A percentile compares a stretch with the other conserved stretches of the same genome.
These are phyloP conservation scores for Polypterus senegalus DNA, from an alignment of 2,113 vertebrate genomes.

Conservation along the genomic window DNA sequence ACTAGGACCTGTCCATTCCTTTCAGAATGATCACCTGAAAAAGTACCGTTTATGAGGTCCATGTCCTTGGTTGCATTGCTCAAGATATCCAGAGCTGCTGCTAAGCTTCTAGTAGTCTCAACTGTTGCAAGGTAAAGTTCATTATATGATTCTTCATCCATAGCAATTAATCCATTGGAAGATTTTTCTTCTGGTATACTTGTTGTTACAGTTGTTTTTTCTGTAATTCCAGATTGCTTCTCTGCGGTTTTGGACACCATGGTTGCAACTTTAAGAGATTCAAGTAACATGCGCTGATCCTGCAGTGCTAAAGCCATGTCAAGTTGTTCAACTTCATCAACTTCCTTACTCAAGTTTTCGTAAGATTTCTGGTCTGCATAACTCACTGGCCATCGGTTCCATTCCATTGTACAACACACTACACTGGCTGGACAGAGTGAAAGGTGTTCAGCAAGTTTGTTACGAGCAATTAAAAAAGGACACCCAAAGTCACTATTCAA, in stretches of 20 bases:
- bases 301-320: slow-evolving; percentile 93
- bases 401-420: slow-evolving; percentile 96
- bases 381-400: slow-evolving; percentile 94
- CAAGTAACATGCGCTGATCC: slow-evolving; percentile 84
- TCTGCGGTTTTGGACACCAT: slow-evolving; percentile 67
- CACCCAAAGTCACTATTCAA: slow-evolving; percentile 85
- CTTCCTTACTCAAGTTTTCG: slow-evolving; percentile 77
- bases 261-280: slow-evolving; percentile 84
- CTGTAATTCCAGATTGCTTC: slow-evolving; percentile 40
- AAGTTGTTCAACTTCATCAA: slow-evolving; percentile 83
- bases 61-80: slow-evolving; percentile 71
- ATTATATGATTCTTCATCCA: slow-evolving; percentile 72
- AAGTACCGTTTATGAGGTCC: slow-evolving; percentile 57
- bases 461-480: slow-evolving; percentile 67
- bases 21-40: slow-evolving; percentile 43
- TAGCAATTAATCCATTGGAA: slow-evolving; percentile 62
- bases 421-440: slow-evolving; percentile 87
- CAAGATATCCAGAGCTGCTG: slow-evolving; percentile 78
- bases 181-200: slow-evolving; percentile 52
- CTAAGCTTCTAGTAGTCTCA: slow-evolving; percentile 85
- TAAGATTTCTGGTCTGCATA: slow-evolving; percentile 85
- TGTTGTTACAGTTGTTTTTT: slow-evolving; percentile 52
- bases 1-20: slow-evolving; percentile 41
- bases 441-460: slow-evolving; percentile 82
- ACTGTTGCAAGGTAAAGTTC: slow-evolving; percentile 86